Evolutionary conservation across 2,888 invertebrate species (phyloP), one percentile per base, ranked within the genome.

Genomic region (Drosophila melanosoma): DNA sequence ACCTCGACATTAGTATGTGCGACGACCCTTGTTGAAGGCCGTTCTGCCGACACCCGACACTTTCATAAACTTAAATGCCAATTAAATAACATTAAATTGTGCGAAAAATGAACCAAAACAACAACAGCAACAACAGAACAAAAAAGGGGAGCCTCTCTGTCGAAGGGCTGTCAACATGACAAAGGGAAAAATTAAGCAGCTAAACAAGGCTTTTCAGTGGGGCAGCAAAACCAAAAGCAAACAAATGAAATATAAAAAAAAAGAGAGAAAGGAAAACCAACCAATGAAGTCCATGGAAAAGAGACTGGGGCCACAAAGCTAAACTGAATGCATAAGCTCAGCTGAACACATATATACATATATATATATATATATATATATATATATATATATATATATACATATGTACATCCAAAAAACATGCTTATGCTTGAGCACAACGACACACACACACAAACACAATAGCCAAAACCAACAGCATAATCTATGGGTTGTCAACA

Each of bases 21-120:
- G 54, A 35, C 29, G 33, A n/a, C 42, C 40, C 58, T 32, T 51
- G 35, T 42, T 17, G 33, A 51, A 53, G 69, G 40, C 40, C 38
- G 17, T 38, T 38, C 11, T 29, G 6, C 32, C 20, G 26, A 51
- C 36, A 57, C 77, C 61, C 45, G 60, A 73, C 87, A 80, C 79
- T 90, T 86, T 77, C 81, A 90, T 80, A 80, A 83, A 87, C 83
- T 89, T 82, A 83, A 88, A 88, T 83, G 83, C 75, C 87, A 83
- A 87, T 87, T 87, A 86, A 90, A 88, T 83, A 90, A 87, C 83
- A 87, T 87, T 87, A 90, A 87, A 87, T 82, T 90, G 90, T 88
- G 80, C 89, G 87, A 73, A 74, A 80, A 87, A 86, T 86, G 76
- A 81, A 73, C 74, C 74, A 45, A 74, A 54, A 38, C 64, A 62